A percentile compares a stretch with the other conserved stretches of the same genome.
Evolutionary conservation across 92 coral and sea anemone genomes (phyloP).

Genomic region (Diadumene lineata): DNA sequence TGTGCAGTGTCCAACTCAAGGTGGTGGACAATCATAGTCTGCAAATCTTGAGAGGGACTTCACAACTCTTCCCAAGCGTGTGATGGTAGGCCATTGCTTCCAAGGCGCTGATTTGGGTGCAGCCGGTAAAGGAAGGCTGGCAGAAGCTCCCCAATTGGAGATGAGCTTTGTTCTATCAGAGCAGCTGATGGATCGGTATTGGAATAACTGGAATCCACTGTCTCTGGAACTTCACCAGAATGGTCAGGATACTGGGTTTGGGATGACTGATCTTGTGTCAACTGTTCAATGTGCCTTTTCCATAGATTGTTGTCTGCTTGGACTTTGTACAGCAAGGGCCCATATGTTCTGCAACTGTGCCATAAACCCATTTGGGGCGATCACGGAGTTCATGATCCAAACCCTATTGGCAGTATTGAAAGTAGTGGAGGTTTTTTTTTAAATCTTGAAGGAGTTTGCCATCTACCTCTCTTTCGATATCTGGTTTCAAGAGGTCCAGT

Average conservation of each 20-base stretch:
- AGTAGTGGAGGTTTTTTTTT: constrained; percentile 15
- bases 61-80: constrained; percentile 33
- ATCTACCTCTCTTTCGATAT: constrained; percentile 37
- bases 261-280: too few relatives aligned
- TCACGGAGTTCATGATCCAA: constrained; percentile 19
- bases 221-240: too few relatives aligned
- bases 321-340: constrained; percentile 30
- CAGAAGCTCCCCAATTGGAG: too few relatives aligned
- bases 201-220: too few relatives aligned
- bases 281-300: constrained; percentile 27
- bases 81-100: constrained; percentile 40
- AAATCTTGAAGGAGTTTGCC: constrained; percentile 21
- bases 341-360: constrained; percentile 31
- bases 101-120: constrained; percentile 41
- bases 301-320: constrained; percentile 19
- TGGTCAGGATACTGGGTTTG: too few relatives aligned
- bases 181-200: too few relatives aligned
- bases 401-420: constrained; percentile 28
- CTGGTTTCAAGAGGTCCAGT: constrained; percentile 45
- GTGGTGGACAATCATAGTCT: too few relatives aligned
- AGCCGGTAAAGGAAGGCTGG: too few relatives aligned
- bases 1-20: too few relatives aligned
- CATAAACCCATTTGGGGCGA: constrained; percentile 43
- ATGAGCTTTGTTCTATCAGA: too few relatives aligned
- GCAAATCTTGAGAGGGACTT: constrained; percentile 23